Evolutionary conservation across 2,888 invertebrate species (phyloP), one percentile per base, ranked within the genome.

Genomic region (Macrosoma leucophasiata): DNA sequence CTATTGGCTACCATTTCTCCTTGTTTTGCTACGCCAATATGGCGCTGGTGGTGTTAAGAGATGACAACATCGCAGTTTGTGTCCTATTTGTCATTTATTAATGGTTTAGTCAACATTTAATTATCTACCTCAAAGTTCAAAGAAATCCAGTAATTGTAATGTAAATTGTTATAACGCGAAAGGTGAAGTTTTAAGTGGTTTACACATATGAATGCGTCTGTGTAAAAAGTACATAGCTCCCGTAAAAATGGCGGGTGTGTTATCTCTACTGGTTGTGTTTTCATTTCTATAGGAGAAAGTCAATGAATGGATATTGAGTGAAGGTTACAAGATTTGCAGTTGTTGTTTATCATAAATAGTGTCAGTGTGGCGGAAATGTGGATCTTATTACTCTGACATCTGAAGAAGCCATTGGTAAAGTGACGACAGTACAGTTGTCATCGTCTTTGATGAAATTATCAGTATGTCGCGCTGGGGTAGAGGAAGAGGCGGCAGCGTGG

Each of bases 391-490:
- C 55, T 66, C 63, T 75, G 74, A 81, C 70, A 67, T 69, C 73
- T 58, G 52, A 55, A 62, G 50, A 58, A 49, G 58, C 60, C 60
- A 64, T 68, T 64, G 62, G 58, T 66, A 65, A 53, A 60, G 52
- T 63, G 60, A 72, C 62, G 53, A 43, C 43, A 9, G 71, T 62
- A 69, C 74, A 66, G 63, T 65, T 74, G 77, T 76, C 74, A 76
- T 61, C 73, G 67, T 68, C 72, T 73, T 81, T 82, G 70, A 84
- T 82, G 84, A 76, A 69, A 82, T 73, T 82, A 77, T 72, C 75
- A 74, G 62, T 51, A 88, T 88, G 88, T 87, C 88, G 58, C 88
- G 88, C 62, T 88, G 88, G 88, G 85, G 86, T 66, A 88, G 88
- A 77, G 87, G 81, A 64, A 76, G 85, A 62, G 75, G 79, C 55